Percentiles rank a stretch among this genome's conserved stretches.
phyloP scores from a whole-genome alignment of 2,113 vertebrate species.

The Podarcis cretensis region DNA sequence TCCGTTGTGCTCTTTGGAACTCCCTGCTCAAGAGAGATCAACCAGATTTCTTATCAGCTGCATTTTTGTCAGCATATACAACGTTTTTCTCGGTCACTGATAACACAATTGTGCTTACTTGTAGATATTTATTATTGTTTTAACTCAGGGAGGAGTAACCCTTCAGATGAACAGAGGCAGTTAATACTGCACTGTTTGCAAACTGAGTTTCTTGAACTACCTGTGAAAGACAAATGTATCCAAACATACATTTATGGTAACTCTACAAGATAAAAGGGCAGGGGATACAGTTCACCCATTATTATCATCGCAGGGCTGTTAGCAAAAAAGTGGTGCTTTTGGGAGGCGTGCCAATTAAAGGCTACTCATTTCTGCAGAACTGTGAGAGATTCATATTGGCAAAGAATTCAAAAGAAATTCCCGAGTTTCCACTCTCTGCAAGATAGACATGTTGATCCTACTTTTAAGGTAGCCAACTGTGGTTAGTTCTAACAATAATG shows the following conservation, averaged over 20 bases:
- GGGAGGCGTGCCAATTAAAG: not conserved
- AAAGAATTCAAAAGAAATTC: not conserved
- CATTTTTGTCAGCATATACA: not conserved
- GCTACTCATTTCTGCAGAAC: not conserved
- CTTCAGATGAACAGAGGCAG: not conserved
- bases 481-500: not conserved
- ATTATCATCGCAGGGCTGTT: not conserved
- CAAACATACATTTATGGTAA: not conserved
- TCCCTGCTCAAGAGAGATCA: not conserved
- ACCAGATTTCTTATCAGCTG: not conserved
- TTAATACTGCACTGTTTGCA: too few relatives aligned
- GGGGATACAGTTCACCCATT: not conserved
- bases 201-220: not conserved
- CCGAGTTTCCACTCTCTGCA: not conserved
- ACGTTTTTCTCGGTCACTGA: not conserved
- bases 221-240: not conserved
- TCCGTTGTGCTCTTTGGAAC: not conserved
- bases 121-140: not conserved
- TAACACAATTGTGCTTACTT: not conserved
- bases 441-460: not conserved
- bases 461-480: not conserved
- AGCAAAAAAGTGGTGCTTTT: not conserved
- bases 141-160: not conserved
- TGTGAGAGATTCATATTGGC: not conserved
- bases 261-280: not conserved